Percentiles rank a stretch among this genome's conserved stretches.
Conservation (phyloP, 2,888 invertebrate species). For the Chironomus tentans region DNA sequence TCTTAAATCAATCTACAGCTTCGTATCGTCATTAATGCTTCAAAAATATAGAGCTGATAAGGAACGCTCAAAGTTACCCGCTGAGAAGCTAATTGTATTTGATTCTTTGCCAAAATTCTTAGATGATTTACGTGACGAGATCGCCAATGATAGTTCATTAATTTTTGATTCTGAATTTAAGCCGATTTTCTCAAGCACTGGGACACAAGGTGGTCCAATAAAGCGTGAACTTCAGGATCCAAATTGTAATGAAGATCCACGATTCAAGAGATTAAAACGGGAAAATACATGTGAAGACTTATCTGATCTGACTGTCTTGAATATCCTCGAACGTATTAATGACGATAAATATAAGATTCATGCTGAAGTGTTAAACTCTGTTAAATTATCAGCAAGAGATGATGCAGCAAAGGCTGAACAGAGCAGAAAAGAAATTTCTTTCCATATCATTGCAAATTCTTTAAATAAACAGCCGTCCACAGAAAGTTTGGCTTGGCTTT, state of each 20-base stretch:
- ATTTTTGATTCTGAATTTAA: slow-evolving; percentile 92
- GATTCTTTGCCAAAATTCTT: slow-evolving; percentile 90
- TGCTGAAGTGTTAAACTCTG: slow-evolving; percentile 7
- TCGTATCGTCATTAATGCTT: slow-evolving; percentile 14
- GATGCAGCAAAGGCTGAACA: slow-evolving; percentile 88
- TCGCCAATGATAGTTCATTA: slow-evolving; percentile 74
- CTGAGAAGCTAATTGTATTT: slow-evolving; percentile 69
- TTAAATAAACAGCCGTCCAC: slow-evolving; percentile 76
- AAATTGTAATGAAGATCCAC: slow-evolving; percentile 32
- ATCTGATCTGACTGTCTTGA: slow-evolving; percentile 65
- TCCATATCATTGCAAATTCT: slow-evolving; percentile 90
- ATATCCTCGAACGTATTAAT: slow-evolving; percentile 72
- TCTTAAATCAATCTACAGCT: slow-evolving; percentile 9
- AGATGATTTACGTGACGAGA: slow-evolving; percentile 77
- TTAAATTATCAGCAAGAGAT: slow-evolving; percentile 57
- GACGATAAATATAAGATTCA: slow-evolving; percentile 57
- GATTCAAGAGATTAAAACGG: slow-evolving; percentile 33
- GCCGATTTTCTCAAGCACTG: slow-evolving; percentile 36
- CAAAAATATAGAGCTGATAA: slow-evolving; percentile 37
- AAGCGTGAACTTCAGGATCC: slow-evolving; percentile 32
- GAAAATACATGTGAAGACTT: slow-evolving; percentile 51
- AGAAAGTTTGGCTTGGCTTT: slow-evolving; percentile 80
- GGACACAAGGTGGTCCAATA: neutral
- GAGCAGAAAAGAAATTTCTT: slow-evolving; percentile 77
- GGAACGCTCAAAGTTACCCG: slow-evolving; percentile 66